These are phyloP conservation scores for Gryon sp. DNA, from an alignment of 1,140 invertebrate species.

Conservation along the genomic window DNA sequence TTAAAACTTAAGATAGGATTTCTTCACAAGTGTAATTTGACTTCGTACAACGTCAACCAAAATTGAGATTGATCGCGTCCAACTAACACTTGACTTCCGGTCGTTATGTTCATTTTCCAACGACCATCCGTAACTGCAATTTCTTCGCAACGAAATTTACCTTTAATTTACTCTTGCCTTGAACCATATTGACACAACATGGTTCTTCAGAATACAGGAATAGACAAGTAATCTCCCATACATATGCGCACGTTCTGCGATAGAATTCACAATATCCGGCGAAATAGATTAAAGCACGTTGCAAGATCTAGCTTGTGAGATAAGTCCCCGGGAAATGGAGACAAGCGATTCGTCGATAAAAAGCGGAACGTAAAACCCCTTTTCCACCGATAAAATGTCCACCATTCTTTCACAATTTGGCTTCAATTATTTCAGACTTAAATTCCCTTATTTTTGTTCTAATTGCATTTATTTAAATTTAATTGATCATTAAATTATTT, in stretches of 20 bases:
- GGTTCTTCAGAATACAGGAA: constrained; percentile 38
- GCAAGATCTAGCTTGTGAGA: constrained; percentile 51
- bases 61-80: constrained; percentile 3
- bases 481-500: no score
- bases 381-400: background rate
- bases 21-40: background rate
- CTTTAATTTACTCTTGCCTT: constrained; percentile 49
- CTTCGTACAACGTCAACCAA: background rate
- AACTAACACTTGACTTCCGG: constrained; percentile 26
- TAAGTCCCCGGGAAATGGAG: constrained; percentile 45
- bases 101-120: constrained; percentile 3
- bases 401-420: background rate
- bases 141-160: constrained; percentile 48
- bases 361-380: constrained; percentile 16
- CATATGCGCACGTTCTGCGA: constrained; percentile 47
- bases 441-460: no score
- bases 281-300: constrained; percentile 61
- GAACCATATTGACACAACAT: constrained; percentile 52
- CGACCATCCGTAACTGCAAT: constrained; percentile 18
- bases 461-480: no score
- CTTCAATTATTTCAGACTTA: background rate
- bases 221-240: constrained; percentile 59
- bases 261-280: constrained; percentile 67
- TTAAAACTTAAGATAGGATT: background rate
- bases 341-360: constrained; percentile 49